phyloP scores from a whole-genome alignment of 1,140 invertebrate genomes.

The Bombus pyrosoma region DNA sequence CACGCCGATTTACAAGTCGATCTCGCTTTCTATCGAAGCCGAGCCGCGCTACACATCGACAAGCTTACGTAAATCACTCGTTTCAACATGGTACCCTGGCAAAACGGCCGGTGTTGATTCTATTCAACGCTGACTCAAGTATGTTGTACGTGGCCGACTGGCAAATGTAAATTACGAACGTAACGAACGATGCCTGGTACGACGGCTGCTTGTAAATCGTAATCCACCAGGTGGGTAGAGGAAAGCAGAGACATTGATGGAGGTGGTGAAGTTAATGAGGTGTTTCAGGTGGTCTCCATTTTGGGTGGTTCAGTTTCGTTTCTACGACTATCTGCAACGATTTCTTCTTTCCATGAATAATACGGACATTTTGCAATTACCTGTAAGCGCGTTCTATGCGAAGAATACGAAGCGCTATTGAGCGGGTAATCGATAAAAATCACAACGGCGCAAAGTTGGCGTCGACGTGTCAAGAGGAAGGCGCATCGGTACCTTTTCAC shows the following conservation, averaged over 20 bases:
- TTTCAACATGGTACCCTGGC: background rate
- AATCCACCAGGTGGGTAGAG: conserved; percentile 12
- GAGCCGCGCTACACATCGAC: background rate
- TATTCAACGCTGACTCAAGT: conserved; percentile 54
- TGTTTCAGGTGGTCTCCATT: background rate
- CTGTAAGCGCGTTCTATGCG: too few relatives aligned
- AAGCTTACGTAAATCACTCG: conserved; percentile 54
- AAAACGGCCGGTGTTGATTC: conserved; percentile 52
- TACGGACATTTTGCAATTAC: too few relatives aligned
- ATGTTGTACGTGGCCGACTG: conserved; percentile 45
- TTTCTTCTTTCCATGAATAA: too few relatives aligned
- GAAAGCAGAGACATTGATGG: background rate
- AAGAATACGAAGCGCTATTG: background rate
- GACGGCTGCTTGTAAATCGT: conserved; percentile 32
- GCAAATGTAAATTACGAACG: conserved; percentile 45
- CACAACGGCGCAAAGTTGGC: background rate
- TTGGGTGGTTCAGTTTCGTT: background rate
- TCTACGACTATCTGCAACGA: too few relatives aligned
- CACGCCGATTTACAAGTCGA: conserved; percentile 58
- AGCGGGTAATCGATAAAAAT: conserved; percentile 35
- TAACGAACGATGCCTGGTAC: conserved; percentile 38
- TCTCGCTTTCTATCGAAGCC: conserved; percentile 42
- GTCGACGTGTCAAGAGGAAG: background rate
- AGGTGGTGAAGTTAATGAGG: background rate
- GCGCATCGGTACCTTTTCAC: background rate